Evolutionary conservation across 2,888 invertebrate species (phyloP).

Genomic region (Dexiosoma caninum): DNA sequence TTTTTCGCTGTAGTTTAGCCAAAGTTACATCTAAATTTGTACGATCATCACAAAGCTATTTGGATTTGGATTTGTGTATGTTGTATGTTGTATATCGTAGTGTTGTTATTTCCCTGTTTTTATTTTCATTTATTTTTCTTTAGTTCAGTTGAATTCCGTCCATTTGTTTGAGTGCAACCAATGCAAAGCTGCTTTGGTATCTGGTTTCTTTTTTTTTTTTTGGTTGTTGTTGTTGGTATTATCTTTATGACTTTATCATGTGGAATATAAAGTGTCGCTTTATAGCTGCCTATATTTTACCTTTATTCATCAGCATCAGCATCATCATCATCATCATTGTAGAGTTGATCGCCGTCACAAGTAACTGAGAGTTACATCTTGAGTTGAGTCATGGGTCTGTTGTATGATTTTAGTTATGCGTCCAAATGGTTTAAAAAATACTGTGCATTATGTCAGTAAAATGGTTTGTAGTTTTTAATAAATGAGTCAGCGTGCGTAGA

Average conservation of each 20-base stretch:
- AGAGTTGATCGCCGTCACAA: slow-evolving; percentile 35
- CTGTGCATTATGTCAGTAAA: slow-evolving; percentile 59
- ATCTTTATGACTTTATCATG: slow-evolving; percentile 63
- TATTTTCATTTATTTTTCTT: slow-evolving; percentile 22
- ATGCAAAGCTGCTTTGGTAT: slow-evolving; percentile 39
- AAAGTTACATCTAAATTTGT: slow-evolving; percentile 66
- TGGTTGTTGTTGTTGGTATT: slow-evolving; percentile 49
- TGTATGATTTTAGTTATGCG: slow-evolving; percentile 35
- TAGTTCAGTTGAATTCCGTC: background rate
- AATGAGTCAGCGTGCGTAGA: slow-evolving; percentile 61
- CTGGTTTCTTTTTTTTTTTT: slow-evolving; percentile 3
- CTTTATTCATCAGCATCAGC: slow-evolving; percentile 60
- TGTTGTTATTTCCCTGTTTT: slow-evolving; percentile 32
- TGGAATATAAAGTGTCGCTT: slow-evolving; percentile 63
- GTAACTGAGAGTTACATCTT: slow-evolving; percentile 7
- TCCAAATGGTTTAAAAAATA: slow-evolving; percentile 58
- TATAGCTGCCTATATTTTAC: slow-evolving; percentile 62
- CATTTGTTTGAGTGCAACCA: slow-evolving; percentile 47
- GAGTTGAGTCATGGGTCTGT: slow-evolving; percentile 57
- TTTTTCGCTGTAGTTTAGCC: slow-evolving; percentile 53
- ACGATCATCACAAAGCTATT: slow-evolving; percentile 48
- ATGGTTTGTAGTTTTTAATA: slow-evolving; percentile 56
- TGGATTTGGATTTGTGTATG: background rate
- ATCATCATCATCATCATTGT: slow-evolving; percentile 9
- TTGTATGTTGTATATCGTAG: background rate